Evolutionary conservation across 2,888 invertebrate species (phyloP), one percentile per base, ranked within the genome.

Genomic region (Myopa testacea): DNA sequence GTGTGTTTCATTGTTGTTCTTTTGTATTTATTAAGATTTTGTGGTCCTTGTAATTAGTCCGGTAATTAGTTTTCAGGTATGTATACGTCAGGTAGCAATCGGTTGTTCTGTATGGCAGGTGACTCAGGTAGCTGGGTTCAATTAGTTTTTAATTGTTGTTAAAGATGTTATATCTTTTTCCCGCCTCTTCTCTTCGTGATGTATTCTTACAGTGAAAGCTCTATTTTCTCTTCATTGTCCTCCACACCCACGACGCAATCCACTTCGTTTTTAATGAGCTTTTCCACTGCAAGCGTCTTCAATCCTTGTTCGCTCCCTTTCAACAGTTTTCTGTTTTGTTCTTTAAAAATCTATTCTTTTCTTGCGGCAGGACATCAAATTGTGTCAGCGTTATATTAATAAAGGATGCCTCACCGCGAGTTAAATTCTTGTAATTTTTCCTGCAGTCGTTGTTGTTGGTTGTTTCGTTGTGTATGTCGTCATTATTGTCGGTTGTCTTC

Each of bases 301-400:
- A 2, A 26, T 26, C 26, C 26, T 26, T 1, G 26, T 2, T 26
- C 26, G 1, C 2, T 26, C 26, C 55, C 55, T n/a, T n/a, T 55
- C 50, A 50, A 10, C 50, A 8, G 37, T 38, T 5, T 8, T 65
- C 65, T 14, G 10, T 12, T 34, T 12, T 63, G 4, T 12, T 63
- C 63, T 34, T 63, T 26, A 26, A 63, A 6, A 37, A 4, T 50
- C 1, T 50, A 1, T 14, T 50, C 50, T 3, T 63, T 34, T 63
- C 3, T 63, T 69, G 55, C 68, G n/a, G 40, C 52, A 76, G 67
- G 72, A 77, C 55, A 65, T 55, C 38, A 63, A 70, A 63, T 65
- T 71, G 73, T 73, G 73, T 73, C 65, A 77, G 71, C 77, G 55
- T 45, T 67, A 62, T 60, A 72, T 75, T 78, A 70, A 70, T 78